A percentile compares a stretch with the other conserved stretches of the same genome.
Conservation (phyloP, 2,797 vertebrate genomes). For the Morelia viridis region DNA sequence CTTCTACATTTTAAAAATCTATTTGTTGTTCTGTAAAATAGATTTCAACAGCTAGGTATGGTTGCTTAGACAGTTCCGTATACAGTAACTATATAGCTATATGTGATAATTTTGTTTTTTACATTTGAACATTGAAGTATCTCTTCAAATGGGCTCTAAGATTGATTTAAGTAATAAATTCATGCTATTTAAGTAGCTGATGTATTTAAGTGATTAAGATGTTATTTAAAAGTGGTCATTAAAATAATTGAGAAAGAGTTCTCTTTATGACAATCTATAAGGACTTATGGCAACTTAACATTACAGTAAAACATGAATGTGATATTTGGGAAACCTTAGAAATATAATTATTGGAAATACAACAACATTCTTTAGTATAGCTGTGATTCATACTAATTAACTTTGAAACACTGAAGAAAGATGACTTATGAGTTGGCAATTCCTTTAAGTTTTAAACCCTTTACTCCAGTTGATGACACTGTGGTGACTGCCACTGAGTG, state of each 20-base stretch:
- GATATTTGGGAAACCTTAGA: not conserved
- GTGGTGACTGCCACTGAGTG: not conserved
- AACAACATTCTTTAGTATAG: conserved; percentile 39
- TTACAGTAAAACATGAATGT: not conserved
- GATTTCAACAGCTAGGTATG: not conserved
- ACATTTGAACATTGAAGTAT: not conserved
- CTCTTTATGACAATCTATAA: not conserved
- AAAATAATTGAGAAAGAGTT: not conserved
- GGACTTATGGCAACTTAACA: not conserved
- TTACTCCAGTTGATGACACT: conserved; percentile 5
- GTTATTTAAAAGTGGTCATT: not conserved
- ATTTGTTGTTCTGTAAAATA: not conserved
- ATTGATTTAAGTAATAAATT: not conserved
- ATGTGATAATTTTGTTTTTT: rapidly evolving
- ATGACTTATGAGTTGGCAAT: conserved; percentile 61
- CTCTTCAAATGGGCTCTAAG: not conserved
- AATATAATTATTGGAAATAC: conserved; percentile 35
- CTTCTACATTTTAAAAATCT: not conserved
- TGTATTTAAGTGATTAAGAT: not conserved
- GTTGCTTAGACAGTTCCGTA: not conserved
- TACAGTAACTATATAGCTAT: not conserved
- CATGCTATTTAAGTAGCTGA: not conserved
- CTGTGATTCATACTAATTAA: conserved; percentile 57
- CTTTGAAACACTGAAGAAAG: conserved; percentile 56
- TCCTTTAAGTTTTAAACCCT: conserved; percentile 49